phyloP scores from a whole-genome alignment of 2,113 vertebrate species.

The Anhinga anhinga region DNA sequence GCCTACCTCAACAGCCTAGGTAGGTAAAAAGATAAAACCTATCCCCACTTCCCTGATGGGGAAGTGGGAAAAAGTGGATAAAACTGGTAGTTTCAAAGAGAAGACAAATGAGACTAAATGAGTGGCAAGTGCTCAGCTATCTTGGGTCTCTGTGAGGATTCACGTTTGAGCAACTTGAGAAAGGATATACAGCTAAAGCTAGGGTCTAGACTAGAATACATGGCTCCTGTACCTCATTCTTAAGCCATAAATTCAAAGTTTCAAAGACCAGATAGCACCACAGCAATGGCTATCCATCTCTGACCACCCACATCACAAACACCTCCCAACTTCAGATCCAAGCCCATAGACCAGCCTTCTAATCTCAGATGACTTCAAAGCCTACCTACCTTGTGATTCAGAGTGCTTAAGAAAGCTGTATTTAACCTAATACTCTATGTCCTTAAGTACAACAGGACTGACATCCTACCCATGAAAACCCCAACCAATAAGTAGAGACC shows the following conservation, averaged over 20 bases:
- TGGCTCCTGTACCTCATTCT: background rate
- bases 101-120: background rate
- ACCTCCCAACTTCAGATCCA: background rate
- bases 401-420: background rate
- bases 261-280: background rate
- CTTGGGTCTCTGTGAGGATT: background rate
- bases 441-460: background rate
- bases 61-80: background rate
- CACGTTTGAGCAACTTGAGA: background rate
- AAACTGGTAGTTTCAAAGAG: background rate
- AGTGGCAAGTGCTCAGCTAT: background rate
- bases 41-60: background rate
- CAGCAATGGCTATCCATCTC: background rate
- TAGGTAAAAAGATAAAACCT: background rate
- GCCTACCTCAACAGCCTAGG: background rate
- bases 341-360: background rate
- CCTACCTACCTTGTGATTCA: background rate
- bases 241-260: background rate
- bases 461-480: background rate
- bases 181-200: background rate
- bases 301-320: background rate
- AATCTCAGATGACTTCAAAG: conserved; percentile 36
- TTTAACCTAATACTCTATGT: background rate
- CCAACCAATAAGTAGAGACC: background rate
- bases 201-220: background rate